Percentiles rank a stretch among this genome's conserved stretches.
phyloP scores from a whole-genome alignment of 2,888 invertebrate genomes.

The Caenorhabditis sp. region DNA sequence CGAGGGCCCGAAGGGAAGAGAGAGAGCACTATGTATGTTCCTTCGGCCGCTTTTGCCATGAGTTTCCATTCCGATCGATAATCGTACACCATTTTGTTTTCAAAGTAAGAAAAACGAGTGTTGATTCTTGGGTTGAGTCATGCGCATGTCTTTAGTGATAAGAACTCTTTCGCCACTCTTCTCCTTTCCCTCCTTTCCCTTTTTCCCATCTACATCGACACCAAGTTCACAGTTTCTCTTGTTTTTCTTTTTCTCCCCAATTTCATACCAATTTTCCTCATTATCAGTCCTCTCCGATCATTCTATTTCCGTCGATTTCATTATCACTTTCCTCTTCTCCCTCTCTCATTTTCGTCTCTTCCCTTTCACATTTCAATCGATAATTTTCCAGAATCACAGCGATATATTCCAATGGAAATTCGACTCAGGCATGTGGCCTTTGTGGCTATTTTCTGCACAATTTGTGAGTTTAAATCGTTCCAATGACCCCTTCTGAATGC shows the following conservation, averaged over 20 bases:
- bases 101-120: conserved; percentile 5
- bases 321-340: neutral
- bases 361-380: conserved; percentile 8
- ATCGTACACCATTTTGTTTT: conserved; percentile 53
- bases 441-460: conserved; percentile 42
- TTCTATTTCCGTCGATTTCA: conserved; percentile 32
- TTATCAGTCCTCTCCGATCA: conserved; percentile 11
- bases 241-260: conserved; percentile 4
- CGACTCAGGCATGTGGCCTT: conserved; percentile 59
- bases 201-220: neutral
- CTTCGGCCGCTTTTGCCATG: conserved; percentile 35
- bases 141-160: conserved; percentile 27
- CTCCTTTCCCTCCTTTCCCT: conserved; percentile 1
- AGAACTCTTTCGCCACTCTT: conserved; percentile 8
- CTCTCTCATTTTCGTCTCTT: too few relatives aligned
- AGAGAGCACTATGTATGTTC: conserved; percentile 34
- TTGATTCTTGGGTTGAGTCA: conserved; percentile 30
- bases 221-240: neutral
- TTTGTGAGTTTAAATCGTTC: conserved; percentile 37
- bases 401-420: conserved; percentile 54
- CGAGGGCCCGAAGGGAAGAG: conserved; percentile 5
- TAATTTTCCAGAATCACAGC: conserved; percentile 16
- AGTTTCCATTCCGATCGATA: conserved; percentile 37
- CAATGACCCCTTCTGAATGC: neutral
- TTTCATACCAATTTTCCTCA: neutral